Base-by-base conservation (phyloP, 2,888 invertebrate species). In the Marasmarcha lunaedactyla region DNA sequence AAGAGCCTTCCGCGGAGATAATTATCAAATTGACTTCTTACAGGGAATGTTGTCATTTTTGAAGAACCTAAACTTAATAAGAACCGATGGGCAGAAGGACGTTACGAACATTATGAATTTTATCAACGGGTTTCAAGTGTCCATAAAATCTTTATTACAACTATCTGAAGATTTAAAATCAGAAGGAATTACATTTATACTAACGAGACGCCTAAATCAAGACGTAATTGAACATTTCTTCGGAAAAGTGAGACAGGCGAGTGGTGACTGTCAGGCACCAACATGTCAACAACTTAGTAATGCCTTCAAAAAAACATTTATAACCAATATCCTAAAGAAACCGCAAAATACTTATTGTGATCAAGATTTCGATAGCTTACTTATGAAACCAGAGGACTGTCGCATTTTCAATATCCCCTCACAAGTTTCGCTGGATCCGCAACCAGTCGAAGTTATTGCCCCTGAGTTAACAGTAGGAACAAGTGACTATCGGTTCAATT, bases 81-180 rank as follows among this genome's bases (percentile, higher is more conserved):
- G 35, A 37, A 42, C 35, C 10, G 42, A n/a, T n/a, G n/a, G n/a
- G n/a, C n/a, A n/a, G n/a, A n/a, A n/a, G n/a, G n/a, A n/a, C n/a
- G n/a, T n/a, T 20, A 42, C 45, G 3, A 35, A 36, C 27, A 44
- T n/a, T 1, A 41, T 42, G 35, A 42, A 43, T 36, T 47, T 46
- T 37, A 43, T 46, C 13, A 14, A 39, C 9, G 48, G 45, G 25
- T 46, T 48, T 37, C 38, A 42, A 44, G 40, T 48, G 7, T 37
- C 48, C 11, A 46, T 48, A 36, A 42, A 43, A 35, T 46, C 46
- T n/a, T n/a, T n/a, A n/a, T n/a, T n/a, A n/a, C n/a, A n/a, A n/a
- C n/a, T n/a, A n/a, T n/a, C n/a, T n/a, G n/a, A n/a, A n/a, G n/a
- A n/a, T n/a, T n/a, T n/a, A n/a, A n/a, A n/a, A n/a, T n/a, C n/a